Evolutionary conservation across 2,888 invertebrate genomes (phyloP).

Genomic region (Aspidapion aeneum): DNA sequence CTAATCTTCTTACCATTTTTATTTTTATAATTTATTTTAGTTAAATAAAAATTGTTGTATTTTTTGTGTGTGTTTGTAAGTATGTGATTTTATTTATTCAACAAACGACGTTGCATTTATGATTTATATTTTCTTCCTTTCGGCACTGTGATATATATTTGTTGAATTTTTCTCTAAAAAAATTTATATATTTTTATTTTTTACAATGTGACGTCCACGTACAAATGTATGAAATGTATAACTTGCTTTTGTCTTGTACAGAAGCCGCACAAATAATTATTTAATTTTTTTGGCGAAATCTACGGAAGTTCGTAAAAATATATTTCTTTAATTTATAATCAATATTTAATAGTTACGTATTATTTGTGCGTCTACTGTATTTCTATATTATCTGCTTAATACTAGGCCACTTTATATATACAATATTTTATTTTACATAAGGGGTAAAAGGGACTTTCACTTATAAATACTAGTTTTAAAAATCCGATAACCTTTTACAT

Average conservation of each 20-base stretch:
- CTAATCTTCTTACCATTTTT: not conserved
- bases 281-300: constrained; percentile 17
- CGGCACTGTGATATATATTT: constrained; percentile 45
- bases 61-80: not conserved
- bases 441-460: not conserved
- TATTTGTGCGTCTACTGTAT: constrained; percentile 11
- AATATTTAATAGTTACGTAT: constrained; percentile 10
- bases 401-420: not conserved
- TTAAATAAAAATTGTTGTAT: not conserved
- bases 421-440: not conserved
- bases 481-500: not conserved
- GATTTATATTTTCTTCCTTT: constrained; percentile 28
- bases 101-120: not conserved
- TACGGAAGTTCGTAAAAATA: too few relatives aligned
- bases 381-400: not conserved
- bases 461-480: not conserved
- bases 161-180: constrained; percentile 32
- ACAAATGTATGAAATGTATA: constrained; percentile 7
- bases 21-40: not conserved
- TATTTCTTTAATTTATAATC: too few relatives aligned
- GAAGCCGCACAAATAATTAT: constrained; percentile 8
- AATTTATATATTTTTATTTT: constrained; percentile 30
- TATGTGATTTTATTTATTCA: not conserved
- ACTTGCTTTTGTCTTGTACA: constrained; percentile 2
- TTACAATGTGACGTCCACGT: constrained; percentile 24